Evolutionary conservation across 2,113 vertebrate species (phyloP).

Genomic region (Ictalurus punctatus): DNA sequence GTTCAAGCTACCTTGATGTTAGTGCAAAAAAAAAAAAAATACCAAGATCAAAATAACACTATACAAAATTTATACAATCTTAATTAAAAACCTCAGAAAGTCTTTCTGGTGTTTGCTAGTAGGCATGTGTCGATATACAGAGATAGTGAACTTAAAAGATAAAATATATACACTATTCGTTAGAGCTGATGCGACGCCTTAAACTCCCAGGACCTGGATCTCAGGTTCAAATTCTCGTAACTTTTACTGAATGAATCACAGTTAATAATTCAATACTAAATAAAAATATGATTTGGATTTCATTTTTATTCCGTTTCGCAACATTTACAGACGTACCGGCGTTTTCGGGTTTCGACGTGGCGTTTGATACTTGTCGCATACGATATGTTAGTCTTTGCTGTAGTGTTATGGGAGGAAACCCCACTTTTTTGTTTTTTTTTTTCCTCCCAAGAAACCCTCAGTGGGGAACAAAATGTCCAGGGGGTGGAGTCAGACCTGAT

Average conservation of each 20-base stretch:
- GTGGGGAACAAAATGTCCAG: not conserved
- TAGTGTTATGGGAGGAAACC: not conserved
- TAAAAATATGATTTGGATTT: not conserved
- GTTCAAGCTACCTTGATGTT: slow-evolving; percentile 31
- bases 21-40: slow-evolving; percentile 31
- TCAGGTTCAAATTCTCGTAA: not conserved
- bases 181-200: not conserved
- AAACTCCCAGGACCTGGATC: not conserved
- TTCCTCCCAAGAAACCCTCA: not conserved
- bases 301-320: not conserved
- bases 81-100: slow-evolving; percentile 38
- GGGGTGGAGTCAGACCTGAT: not conserved
- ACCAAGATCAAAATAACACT: slow-evolving; percentile 4
- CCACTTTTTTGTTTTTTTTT: not conserved
- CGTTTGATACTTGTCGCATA: not conserved
- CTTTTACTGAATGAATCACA: not conserved
- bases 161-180: not conserved
- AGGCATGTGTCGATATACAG: not conserved
- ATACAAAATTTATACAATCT: slow-evolving; percentile 35
- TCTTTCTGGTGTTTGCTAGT: not conserved
- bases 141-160: not conserved
- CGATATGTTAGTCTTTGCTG: not conserved
- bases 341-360: not conserved
- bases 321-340: not conserved
- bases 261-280: not conserved